Percentiles rank a stretch among this genome's conserved stretches.
Evolutionary conservation across 2,888 invertebrate species (phyloP).

Genomic region (Xanthia togata): DNA sequence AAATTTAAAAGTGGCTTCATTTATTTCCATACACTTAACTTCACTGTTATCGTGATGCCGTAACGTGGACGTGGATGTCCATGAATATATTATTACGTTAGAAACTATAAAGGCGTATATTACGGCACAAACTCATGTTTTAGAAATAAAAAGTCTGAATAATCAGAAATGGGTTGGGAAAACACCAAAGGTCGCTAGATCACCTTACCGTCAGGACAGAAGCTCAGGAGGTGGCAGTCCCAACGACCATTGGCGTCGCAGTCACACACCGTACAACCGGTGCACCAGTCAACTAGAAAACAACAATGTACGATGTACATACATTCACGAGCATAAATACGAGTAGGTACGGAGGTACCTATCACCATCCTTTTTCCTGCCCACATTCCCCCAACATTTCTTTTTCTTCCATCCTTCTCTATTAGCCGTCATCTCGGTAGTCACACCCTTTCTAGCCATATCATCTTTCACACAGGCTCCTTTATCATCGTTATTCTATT

Average conservation of each 20-base stretch:
- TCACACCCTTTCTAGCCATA: neutral
- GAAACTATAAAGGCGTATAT: neutral
- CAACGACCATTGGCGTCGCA: slow-evolving; percentile 81
- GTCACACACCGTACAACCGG: slow-evolving; percentile 85
- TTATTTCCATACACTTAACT: neutral
- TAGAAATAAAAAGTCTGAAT: too few relatives aligned
- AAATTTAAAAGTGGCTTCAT: neutral
- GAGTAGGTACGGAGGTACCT: too few relatives aligned
- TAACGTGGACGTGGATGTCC: neutral
- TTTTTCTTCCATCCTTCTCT: neutral
- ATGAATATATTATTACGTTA: neutral
- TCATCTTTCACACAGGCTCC: neutral
- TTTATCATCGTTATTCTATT: neutral
- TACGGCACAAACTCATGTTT: neutral
- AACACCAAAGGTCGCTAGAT: neutral
- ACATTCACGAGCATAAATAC: neutral
- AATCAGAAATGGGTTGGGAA: neutral
- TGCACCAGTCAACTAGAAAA: slow-evolving; percentile 83
- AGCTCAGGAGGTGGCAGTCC: slow-evolving; percentile 84
- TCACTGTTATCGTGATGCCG: neutral
- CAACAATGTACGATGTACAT: neutral
- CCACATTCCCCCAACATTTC: neutral
- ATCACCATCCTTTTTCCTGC: neutral
- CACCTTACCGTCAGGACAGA: slow-evolving; percentile 81
- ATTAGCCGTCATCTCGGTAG: neutral